phyloP scores from a whole-genome alignment of 2,797 vertebrate genomes.

The Florisuga fusca region DNA sequence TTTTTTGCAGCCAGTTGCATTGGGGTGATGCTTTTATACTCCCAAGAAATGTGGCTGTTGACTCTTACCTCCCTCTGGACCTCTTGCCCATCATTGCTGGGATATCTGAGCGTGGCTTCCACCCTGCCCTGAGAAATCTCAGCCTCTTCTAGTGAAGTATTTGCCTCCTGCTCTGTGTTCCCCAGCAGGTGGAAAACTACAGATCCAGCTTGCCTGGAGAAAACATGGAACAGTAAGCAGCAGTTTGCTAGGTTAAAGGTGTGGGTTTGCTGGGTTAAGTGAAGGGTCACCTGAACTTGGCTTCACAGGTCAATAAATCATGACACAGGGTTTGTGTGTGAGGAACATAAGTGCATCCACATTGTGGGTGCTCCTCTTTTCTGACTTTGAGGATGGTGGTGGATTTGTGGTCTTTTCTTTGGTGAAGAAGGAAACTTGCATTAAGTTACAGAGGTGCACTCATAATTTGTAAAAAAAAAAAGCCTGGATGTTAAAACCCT shows the following conservation, averaged over 20 bases:
- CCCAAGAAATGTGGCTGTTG: neutral
- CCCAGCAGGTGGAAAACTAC: neutral
- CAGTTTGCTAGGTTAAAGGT: neutral
- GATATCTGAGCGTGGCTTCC: neutral
- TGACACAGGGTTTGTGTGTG: neutral
- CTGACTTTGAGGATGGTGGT: neutral
- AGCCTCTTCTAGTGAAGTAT: neutral
- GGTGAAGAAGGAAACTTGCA: neutral
- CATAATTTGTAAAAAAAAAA: slow-evolving; percentile 13
- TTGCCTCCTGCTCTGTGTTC: neutral
- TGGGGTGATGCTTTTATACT: neutral
- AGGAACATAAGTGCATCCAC: neutral
- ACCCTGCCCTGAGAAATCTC: neutral
- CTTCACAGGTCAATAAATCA: neutral
- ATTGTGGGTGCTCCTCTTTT: neutral
- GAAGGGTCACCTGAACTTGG: neutral
- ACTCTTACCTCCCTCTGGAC: neutral
- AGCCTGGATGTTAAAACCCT: slow-evolving; percentile 26
- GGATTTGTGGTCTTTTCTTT: neutral
- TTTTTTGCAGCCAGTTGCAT: neutral
- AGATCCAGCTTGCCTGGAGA: neutral
- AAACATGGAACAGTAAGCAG: neutral
- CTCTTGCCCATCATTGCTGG: neutral
- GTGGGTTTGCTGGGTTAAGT: neutral
- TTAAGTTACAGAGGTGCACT: neutral